phyloP scores from a whole-genome alignment of 2,113 vertebrate genomes.

The Cyprinodon brontotheroides region DNA sequence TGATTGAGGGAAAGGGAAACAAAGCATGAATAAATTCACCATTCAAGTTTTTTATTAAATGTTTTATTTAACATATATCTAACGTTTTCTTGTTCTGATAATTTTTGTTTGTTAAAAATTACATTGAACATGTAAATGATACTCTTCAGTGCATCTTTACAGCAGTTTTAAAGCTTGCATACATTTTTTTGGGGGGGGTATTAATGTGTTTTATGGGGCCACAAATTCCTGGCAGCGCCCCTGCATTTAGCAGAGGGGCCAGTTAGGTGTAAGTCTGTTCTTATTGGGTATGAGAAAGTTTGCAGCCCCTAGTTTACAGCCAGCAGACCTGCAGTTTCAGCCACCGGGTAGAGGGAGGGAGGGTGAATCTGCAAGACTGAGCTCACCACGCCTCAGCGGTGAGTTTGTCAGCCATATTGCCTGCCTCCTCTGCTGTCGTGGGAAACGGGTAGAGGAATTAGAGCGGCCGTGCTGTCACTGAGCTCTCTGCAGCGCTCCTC shows the following conservation, averaged over 20 bases:
- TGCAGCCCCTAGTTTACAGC: neutral
- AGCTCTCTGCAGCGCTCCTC: conserved; percentile 19
- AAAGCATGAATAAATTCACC: no score
- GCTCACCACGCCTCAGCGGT: conserved; percentile 65
- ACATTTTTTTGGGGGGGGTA: no score
- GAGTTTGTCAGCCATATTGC: conserved; percentile 71
- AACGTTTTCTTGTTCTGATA: no score
- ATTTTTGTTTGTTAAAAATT: no score
- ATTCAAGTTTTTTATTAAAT: no score
- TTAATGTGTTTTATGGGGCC: no score
- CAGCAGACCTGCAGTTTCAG: conserved; percentile 37
- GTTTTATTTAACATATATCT: no score
- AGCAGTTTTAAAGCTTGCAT: no score
- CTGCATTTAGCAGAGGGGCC: neutral
- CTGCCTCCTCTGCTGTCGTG: conserved; percentile 45
- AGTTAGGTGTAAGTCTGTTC: neutral
- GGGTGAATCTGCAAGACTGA: conserved; percentile 51
- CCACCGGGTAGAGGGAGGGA: conserved; percentile 23
- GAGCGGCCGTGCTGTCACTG: neutral
- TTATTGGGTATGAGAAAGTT: conserved; percentile 23
- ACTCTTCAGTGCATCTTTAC: no score
- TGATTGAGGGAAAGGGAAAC: no score
- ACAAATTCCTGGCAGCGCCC: no score
- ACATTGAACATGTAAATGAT: no score
- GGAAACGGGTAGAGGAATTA: conserved; percentile 47